Percentiles rank a stretch among this genome's conserved stretches.
These are phyloP conservation scores for Antitype chi DNA, from an alignment of 2,888 invertebrate genomes.

Conservation along the genomic window DNA sequence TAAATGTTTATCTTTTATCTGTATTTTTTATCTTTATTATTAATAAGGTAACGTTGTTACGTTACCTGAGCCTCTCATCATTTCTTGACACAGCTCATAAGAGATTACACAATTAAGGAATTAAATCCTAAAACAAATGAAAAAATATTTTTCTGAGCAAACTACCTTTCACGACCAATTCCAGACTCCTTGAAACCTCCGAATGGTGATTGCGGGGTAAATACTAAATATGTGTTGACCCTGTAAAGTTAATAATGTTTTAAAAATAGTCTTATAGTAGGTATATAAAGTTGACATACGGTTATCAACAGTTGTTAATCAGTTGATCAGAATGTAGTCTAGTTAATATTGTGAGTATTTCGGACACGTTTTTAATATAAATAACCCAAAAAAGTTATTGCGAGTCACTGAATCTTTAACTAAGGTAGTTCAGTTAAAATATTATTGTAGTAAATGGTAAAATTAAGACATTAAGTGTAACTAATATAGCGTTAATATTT, in stretches of 20 bases:
- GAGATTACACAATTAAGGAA: background rate
- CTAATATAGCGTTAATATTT: background rate
- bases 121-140: background rate
- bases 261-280: background rate
- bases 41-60: background rate
- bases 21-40: background rate
- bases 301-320: background rate
- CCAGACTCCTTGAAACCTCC: conserved; percentile 97
- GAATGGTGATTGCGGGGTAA: conserved; percentile 93
- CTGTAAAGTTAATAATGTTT: conserved; percentile 62
- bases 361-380: background rate
- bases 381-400: background rate
- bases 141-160: conserved; percentile 32
- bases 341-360: conserved; percentile 1
- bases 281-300: background rate
- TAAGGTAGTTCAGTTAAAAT: too few species aligned
- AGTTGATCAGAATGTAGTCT: too few species aligned
- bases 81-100: background rate
- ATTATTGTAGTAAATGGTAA: background rate
- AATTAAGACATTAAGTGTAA: too few species aligned
- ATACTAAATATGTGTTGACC: conserved; percentile 91
- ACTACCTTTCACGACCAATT: conserved; percentile 90
- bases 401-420: background rate
- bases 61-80: fast-evolving
- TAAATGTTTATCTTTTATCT: too few species aligned